phyloP scores from a whole-genome alignment of 1,140 invertebrate genomes.

The Sycophaga agraensis region DNA sequence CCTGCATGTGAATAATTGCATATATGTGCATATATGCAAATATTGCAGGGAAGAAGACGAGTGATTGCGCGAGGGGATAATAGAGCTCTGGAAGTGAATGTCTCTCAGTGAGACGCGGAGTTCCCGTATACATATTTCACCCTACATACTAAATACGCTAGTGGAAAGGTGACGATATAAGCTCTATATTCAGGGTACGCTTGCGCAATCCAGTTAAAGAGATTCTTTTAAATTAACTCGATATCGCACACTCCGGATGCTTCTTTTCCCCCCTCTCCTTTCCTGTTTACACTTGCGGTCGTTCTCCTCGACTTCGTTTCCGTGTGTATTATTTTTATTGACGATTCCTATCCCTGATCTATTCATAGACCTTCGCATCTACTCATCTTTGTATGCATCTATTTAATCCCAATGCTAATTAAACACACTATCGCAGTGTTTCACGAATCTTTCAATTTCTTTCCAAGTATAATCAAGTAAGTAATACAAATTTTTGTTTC shows the following conservation, averaged over 20 bases:
- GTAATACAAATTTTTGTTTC: no score
- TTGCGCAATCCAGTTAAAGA: constrained; percentile 1
- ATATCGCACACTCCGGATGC: background rate
- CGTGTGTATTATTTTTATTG: no score
- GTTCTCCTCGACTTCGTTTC: background rate
- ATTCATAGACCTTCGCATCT: no score
- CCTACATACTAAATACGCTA: no score
- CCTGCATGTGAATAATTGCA: constrained; percentile 23
- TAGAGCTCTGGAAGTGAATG: constrained; percentile 6
- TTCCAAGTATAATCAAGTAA: no score
- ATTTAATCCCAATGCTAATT: no score
- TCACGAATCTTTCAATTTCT: no score
- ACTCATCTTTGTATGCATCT: no score
- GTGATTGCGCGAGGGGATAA: constrained; percentile 7
- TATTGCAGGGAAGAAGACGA: constrained; percentile 16
- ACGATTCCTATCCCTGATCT: no score
- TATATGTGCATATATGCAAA: background rate
- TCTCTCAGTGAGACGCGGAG: constrained; percentile 2
- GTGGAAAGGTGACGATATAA: no score
- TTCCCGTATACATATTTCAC: background rate
- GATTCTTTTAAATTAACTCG: background rate
- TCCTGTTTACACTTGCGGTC: no score
- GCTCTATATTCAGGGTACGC: background rate
- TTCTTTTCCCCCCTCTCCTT: background rate
- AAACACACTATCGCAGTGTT: no score